Base-by-base conservation (phyloP, 1,140 invertebrate genomes). In the Chironomus tepperi region DNA sequence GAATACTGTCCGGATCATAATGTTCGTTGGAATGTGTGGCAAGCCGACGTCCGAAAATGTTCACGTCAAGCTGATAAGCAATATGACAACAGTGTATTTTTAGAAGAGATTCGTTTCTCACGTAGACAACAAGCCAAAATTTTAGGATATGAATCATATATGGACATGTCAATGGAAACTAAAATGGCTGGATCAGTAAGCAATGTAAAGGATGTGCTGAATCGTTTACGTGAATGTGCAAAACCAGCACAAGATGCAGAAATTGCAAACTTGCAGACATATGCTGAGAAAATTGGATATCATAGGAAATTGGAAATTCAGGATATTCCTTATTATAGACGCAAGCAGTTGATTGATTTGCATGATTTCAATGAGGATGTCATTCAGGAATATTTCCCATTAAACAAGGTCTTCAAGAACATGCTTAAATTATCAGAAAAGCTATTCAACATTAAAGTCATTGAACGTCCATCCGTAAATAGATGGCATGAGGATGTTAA, bases 111-210 rank as follows among this genome's bases (percentile, higher is more conserved):
- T 70, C 84, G 94, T 43, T 80, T 78, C 43, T 79, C 88, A 67
- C 89, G 93, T 79, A 81, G 80, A 34, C 87, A 90, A 72, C 87
- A 92, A 79, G 94, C 95, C 0, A 84, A 89, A 78, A 76, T 90
- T 19, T 83, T 97, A 72, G 95, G 95, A 0, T 98, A 89, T 81
- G 84, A 90, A 73, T 89, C 86, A 75, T 97, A 86, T 83, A 89
- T 87, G 0, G 88, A 96, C 42, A 89, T 97, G 88, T 94, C 91
- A 42, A 95, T 98, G 93, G 89, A 93, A 84, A 96, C 93, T 0
- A 97, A 97, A 86, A 97, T 98, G 93, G 94, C 94, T 3, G 91
- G 89, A 43, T 90, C 81, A 77, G 82, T 95, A n/a, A 87, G 92
- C 24, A 93, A 91, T 83, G 88, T 97, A 0, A 84, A 90, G 74